phyloP scores from a whole-genome alignment of 2,888 invertebrate species.

The Calameuta pallipes region DNA sequence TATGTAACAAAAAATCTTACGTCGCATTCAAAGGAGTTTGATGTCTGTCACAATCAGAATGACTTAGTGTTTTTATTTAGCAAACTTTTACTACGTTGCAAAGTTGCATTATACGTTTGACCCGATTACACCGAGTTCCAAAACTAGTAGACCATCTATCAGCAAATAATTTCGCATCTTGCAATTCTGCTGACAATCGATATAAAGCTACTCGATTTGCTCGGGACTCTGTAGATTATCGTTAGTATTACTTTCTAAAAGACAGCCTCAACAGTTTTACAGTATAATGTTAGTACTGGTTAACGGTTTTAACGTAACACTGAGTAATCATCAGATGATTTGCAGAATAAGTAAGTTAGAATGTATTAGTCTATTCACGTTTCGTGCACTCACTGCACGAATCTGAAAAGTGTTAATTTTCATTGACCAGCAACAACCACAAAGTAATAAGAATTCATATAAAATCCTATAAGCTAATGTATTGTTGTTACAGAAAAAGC shows the following conservation, averaged over 20 bases:
- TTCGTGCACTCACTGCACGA: background rate
- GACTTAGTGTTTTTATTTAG: background rate
- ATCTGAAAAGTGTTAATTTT: slow-evolving; percentile 35
- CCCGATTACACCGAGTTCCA: background rate
- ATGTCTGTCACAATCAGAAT: background rate
- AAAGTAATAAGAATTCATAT: background rate
- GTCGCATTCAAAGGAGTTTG: background rate
- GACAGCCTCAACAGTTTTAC: background rate
- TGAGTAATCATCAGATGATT: slow-evolving; percentile 33
- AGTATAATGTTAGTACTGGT: slow-evolving; percentile 36
- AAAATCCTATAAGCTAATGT: background rate
- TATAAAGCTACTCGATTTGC: background rate
- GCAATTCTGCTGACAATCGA: background rate
- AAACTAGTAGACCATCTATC: background rate
- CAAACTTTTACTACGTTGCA: background rate
- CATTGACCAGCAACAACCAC: slow-evolving; percentile 1
- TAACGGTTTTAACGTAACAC: slow-evolving; percentile 41
- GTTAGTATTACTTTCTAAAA: background rate
- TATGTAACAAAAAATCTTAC: background rate
- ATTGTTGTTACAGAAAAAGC: slow-evolving; percentile 71
- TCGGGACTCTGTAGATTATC: background rate
- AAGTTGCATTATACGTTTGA: background rate
- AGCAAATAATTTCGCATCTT: background rate
- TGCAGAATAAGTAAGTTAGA: slow-evolving; percentile 40
- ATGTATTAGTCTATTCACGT: background rate